Evolutionary conservation across 2,888 invertebrate species (phyloP).

Genomic region (Noctua fimbriata): DNA sequence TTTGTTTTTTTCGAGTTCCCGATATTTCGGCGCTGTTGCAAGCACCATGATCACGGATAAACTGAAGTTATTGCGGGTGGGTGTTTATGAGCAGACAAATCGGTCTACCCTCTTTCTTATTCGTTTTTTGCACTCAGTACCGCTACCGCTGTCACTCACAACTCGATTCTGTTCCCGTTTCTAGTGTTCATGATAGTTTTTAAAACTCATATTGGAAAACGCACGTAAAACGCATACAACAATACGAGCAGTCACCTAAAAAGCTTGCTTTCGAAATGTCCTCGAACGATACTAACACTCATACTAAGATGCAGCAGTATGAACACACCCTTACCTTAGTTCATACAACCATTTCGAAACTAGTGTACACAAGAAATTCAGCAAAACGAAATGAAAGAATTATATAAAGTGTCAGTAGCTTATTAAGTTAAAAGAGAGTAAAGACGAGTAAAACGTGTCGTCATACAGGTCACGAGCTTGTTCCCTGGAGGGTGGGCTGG

Average conservation of each 20-base stretch:
- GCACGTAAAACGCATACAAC: not conserved
- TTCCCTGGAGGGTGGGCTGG: constrained; percentile 5
- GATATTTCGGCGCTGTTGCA: too few relatives aligned
- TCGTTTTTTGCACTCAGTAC: too few relatives aligned
- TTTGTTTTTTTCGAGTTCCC: too few relatives aligned
- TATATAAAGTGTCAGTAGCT: constrained; percentile 19
- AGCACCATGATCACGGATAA: too few relatives aligned
- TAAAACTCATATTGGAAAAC: too few relatives aligned
- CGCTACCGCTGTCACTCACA: too few relatives aligned
- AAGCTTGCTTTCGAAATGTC: not conserved
- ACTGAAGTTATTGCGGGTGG: too few relatives aligned
- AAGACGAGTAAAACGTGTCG: constrained; percentile 1
- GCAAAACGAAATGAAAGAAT: constrained; percentile 31
- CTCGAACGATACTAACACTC: not conserved
- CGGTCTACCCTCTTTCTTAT: too few relatives aligned
- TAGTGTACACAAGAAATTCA: constrained; percentile 26
- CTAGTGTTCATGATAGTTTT: too few relatives aligned
- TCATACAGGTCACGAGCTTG: constrained; percentile 19
- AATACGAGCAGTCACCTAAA: not conserved
- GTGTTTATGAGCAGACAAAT: too few relatives aligned
- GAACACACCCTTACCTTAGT: not conserved
- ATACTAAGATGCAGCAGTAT: not conserved
- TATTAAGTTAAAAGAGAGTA: constrained; percentile 35
- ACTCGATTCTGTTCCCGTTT: too few relatives aligned
- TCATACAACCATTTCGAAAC: not conserved